Conservation (phyloP, 2,797 vertebrate species). For the Anolis apletophallus region DNA sequence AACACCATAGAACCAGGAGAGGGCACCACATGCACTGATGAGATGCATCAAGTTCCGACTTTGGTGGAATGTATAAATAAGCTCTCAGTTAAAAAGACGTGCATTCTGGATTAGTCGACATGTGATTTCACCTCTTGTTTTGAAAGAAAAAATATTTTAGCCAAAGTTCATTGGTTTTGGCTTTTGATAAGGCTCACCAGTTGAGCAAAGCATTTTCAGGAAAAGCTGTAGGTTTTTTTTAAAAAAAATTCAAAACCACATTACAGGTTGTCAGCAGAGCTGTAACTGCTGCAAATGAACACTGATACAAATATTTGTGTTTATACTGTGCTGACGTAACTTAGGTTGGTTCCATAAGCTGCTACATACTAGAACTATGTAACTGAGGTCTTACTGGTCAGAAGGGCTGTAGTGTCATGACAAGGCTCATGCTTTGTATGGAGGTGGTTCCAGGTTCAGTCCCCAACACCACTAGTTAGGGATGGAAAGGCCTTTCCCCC, state of each 20-base stretch:
- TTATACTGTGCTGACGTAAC: not conserved
- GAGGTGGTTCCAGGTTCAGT: no score
- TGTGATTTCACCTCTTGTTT: not conserved
- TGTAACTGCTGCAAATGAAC: not conserved
- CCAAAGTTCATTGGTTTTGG: not conserved
- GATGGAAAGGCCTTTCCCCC: no score
- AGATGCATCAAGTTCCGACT: rapidly evolving
- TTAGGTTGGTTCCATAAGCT: not conserved
- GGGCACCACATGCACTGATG: constrained; percentile 59
- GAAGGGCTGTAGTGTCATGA: not conserved
- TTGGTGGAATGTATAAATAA: no score
- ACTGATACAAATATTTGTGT: not conserved
- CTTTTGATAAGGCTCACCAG: not conserved
- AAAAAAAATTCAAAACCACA: not conserved
- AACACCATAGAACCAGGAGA: constrained; percentile 46
- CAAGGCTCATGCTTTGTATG: no score
- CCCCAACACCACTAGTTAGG: no score
- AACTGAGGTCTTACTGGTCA: not conserved
- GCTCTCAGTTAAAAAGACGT: not conserved
- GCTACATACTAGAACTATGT: no score
- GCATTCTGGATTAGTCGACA: not conserved
- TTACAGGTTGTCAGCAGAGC: not conserved
- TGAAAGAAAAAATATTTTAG: not conserved
- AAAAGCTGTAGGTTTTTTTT: not conserved
- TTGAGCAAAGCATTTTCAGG: not conserved